phyloP scores from a whole-genome alignment of 1,140 invertebrate genomes.

The Megalonaias nervosa region DNA sequence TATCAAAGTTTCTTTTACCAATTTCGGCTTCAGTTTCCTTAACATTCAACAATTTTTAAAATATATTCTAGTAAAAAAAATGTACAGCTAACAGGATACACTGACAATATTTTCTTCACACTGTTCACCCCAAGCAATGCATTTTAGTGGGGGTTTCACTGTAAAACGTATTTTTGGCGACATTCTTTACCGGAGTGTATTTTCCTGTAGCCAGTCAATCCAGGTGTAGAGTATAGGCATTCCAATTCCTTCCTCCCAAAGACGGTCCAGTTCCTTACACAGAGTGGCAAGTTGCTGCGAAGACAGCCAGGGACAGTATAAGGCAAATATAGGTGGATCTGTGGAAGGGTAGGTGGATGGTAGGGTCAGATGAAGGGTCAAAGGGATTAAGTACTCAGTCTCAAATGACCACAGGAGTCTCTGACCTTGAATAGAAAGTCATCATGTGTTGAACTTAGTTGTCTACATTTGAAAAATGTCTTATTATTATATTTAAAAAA shows the following conservation, averaged over 20 bases:
- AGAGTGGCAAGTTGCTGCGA: conserved; percentile 33
- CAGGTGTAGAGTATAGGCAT: conserved; percentile 56
- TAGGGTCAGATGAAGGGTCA: conserved; percentile 47
- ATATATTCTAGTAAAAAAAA: no score
- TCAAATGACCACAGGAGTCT: conserved; percentile 44
- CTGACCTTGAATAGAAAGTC: conserved; percentile 37
- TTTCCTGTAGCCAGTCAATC: conserved; percentile 56
- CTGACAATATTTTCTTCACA: no score
- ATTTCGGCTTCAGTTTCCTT: no score
- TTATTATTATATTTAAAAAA: no score
- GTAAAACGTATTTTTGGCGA: no score
- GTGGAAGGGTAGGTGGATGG: conserved; percentile 49
- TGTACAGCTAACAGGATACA: no score
- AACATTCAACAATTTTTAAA: no score
- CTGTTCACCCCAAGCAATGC: no score
- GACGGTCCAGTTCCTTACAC: conserved; percentile 42
- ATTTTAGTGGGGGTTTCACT: no score
- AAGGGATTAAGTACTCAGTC: conserved; percentile 45
- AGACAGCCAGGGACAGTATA: conserved; percentile 52
- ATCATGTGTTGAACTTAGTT: no score
- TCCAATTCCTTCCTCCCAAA: conserved; percentile 39
- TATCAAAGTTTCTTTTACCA: no score
- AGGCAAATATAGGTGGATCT: conserved; percentile 41
- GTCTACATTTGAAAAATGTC: no score
- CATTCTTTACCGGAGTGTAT: conserved; percentile 40